A percentile compares a stretch with the other conserved stretches of the same genome.
These are phyloP conservation scores for Pristionchus exspectatus DNA, from an alignment of 2,888 invertebrate genomes.

Conservation along the genomic window DNA sequence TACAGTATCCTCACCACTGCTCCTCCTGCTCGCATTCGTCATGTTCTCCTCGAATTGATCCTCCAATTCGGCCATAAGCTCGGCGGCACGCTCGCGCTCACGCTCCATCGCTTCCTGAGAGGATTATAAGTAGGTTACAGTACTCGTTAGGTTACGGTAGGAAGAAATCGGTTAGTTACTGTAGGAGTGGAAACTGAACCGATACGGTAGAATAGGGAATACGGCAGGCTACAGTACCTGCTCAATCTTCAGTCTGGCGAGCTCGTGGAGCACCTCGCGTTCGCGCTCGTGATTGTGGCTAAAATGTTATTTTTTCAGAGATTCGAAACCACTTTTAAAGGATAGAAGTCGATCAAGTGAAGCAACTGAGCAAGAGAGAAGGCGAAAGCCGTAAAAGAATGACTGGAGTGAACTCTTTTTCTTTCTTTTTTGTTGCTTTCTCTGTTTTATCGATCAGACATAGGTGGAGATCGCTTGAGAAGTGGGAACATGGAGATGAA, in stretches of 20 bases:
- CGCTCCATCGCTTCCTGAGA: conserved; percentile 26
- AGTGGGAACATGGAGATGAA: background rate
- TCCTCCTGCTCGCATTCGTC: background rate
- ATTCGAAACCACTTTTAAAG: background rate
- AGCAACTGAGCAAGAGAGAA: background rate
- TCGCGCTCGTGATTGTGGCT: conserved; percentile 31
- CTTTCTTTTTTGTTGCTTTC: background rate
- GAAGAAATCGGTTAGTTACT: too few species aligned
- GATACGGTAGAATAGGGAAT: background rate
- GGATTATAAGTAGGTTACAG: background rate
- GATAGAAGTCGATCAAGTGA: background rate
- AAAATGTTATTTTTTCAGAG: background rate
- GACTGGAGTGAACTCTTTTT: background rate
- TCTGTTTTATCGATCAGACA: background rate
- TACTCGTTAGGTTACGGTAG: background rate
- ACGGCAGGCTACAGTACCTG: background rate
- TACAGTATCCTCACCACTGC: conserved; percentile 30
- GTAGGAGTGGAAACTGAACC: too few species aligned
- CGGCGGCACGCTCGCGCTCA: conserved; percentile 44
- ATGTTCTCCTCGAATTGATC: conserved; percentile 48
- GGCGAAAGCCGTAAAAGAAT: background rate
- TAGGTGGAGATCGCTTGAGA: background rate
- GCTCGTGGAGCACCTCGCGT: too few species aligned
- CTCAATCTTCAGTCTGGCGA: conserved; percentile 22
- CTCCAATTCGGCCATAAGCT: conserved; percentile 47